Evolutionary conservation across 2,113 vertebrate genomes (phyloP).

Genomic region (Pelmatolapia mariae): DNA sequence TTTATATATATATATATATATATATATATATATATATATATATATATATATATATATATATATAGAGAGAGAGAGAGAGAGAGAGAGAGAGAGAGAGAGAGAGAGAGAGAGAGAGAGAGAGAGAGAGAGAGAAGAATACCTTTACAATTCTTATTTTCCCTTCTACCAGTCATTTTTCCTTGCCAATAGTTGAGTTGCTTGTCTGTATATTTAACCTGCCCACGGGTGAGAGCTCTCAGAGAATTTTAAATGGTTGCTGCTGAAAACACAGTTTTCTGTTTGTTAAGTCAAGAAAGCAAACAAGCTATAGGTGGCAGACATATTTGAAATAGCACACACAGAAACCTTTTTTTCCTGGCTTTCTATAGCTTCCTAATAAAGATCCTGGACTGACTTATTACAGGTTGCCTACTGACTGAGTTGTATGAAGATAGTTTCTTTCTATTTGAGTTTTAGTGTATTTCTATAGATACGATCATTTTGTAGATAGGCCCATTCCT

Average conservation of each 20-base stretch:
- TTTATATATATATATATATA: no score
- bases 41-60: no score
- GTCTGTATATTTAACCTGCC: constrained; percentile 1
- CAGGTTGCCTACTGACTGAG: not conserved
- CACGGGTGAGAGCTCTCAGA: constrained; percentile 8
- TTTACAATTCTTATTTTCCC: not conserved
- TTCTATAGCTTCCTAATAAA: not conserved
- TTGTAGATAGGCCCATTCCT: not conserved
- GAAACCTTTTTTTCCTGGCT: not conserved
- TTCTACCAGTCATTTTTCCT: not conserved
- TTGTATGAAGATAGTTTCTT: not conserved
- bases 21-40: no score
- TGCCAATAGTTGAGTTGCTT: not conserved
- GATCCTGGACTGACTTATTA: not conserved
- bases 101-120: no score
- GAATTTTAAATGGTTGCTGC: constrained; percentile 9
- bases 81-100: no score
- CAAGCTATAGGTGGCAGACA: not conserved
- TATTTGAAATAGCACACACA: not conserved
- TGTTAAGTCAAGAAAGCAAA: constrained; percentile 11
- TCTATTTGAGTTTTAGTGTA: not conserved
- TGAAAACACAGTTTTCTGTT: not conserved
- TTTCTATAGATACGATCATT: not conserved
- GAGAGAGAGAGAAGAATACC: not conserved
- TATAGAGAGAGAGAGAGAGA: no score